Evolutionary conservation across 2,888 invertebrate species (phyloP), one percentile per base, ranked within the genome.

Genomic region (Eledona agricola): DNA sequence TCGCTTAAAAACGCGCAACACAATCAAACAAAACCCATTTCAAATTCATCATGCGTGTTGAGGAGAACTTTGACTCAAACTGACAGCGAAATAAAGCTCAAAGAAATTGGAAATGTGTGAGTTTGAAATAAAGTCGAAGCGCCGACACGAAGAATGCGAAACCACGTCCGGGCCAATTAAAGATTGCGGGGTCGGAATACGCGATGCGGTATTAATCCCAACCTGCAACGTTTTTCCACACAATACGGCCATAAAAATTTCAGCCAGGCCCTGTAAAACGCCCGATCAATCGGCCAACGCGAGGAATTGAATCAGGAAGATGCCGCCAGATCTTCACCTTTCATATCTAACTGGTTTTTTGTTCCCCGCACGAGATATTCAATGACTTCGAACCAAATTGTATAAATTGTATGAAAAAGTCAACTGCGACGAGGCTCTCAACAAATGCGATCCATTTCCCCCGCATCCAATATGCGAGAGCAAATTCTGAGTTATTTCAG

Each of bases 61-160:
- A 32, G n/a, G n/a, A n/a, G 57, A 64, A 63, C 61, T 64, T 64
- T 62, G 63, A 63, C 64, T 60, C 58, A 47, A 55, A 61, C 62
- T 64, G 64, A 62, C 66, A 62, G 61, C 51, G 58, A 60, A 62
- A 66, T 64, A 63, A 59, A 58, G 55, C 63, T 57, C 51, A 58
- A 58, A 63, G 63, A 61, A 63, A 60, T 64, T 59, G 64, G 60
- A 63, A 62, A 60, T 60, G 60, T 62, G 59, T 59, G 56, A 55
- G 60, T 57, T 57, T 51, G 52, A 53, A 58, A 59, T 60, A 55
- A 62, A 60, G 55, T 60, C 56, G 53, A 55, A 55, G 45, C 43
- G 45, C 51, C 38, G 45, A 55, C 58, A 55, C 26, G 56, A 50
- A 29, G 54, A 62, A 62, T 51, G 57, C 57, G 52, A 56, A 51